phyloP scores from a whole-genome alignment of 2,888 invertebrate genomes.

The Chaitophorus viminalis region DNA sequence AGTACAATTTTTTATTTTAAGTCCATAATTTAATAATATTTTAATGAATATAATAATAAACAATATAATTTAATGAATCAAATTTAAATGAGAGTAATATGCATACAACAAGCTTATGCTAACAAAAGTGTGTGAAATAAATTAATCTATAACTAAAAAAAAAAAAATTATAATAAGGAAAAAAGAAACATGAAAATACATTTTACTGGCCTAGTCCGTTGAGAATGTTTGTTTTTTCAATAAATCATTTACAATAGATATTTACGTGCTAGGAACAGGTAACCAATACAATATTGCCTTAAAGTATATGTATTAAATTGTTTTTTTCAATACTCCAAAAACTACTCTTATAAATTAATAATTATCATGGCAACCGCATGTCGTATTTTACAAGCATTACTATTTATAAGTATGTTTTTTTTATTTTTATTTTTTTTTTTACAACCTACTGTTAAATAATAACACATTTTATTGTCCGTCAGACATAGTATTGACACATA shows the following conservation, averaged over 20 bases:
- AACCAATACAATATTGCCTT: slow-evolving; percentile 59
- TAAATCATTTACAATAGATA: slow-evolving; percentile 58
- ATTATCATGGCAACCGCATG: slow-evolving; percentile 55
- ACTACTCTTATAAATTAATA: slow-evolving; percentile 55
- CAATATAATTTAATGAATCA: slow-evolving; percentile 37
- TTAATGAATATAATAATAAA: slow-evolving; percentile 51
- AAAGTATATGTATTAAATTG: slow-evolving; percentile 51
- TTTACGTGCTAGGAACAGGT: slow-evolving; percentile 62
- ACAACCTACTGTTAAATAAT: slow-evolving; percentile 59
- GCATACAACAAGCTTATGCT: slow-evolving; percentile 59
- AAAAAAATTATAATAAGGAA: slow-evolving; percentile 44
- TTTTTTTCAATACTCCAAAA: slow-evolving; percentile 48
- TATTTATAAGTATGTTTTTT: slow-evolving; percentile 25
- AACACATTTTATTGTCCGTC: slow-evolving; percentile 61
- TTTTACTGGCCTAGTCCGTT: slow-evolving; percentile 60
- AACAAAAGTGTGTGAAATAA: slow-evolving; percentile 55
- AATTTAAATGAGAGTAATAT: slow-evolving; percentile 50
- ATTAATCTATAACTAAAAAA: slow-evolving; percentile 57
- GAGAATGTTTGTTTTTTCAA: slow-evolving; percentile 57
- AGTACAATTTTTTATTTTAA: slow-evolving; percentile 52
- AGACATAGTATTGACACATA: slow-evolving; percentile 62
- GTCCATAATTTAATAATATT: slow-evolving; percentile 48
- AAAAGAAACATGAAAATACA: slow-evolving; percentile 41
- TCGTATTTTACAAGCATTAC: slow-evolving; percentile 56
- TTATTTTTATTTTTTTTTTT: slow-evolving; percentile 17